Conservation (phyloP, 2,888 invertebrate genomes). For the Zygaena filipendulae region DNA sequence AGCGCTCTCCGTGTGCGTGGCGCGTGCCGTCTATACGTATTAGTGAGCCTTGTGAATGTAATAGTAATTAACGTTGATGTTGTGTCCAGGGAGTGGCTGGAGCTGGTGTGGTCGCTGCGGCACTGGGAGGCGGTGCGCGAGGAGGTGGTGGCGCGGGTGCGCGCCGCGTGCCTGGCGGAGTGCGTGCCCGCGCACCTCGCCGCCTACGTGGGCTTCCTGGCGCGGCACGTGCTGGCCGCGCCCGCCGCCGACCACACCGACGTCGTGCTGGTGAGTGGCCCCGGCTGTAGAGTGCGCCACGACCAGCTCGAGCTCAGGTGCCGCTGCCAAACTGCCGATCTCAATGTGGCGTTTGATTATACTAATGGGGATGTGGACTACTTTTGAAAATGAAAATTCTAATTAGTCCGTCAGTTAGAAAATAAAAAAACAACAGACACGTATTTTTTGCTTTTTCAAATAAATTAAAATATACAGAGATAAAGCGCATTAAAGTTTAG, state of each 20-base stretch:
- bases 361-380: too few relatives aligned
- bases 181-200: slow-evolving; percentile 85
- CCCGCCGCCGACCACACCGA: slow-evolving; percentile 33
- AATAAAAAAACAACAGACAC: too few relatives aligned
- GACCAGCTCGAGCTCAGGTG: slow-evolving; percentile 84
- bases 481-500: neutral
- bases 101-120: slow-evolving; percentile 74
- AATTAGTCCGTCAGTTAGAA: too few relatives aligned
- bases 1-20: too few relatives aligned
- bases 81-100: slow-evolving; percentile 43
- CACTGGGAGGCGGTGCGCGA: slow-evolving; percentile 80
- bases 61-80: too few relatives aligned
- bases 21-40: too few relatives aligned
- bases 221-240: slow-evolving; percentile 70
- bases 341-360: neutral
- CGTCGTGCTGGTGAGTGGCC: slow-evolving; percentile 29
- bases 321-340: slow-evolving; percentile 36
- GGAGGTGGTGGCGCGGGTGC: slow-evolving; percentile 77
- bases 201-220: slow-evolving; percentile 87
- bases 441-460: too few relatives aligned
- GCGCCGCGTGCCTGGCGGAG: slow-evolving; percentile 91
- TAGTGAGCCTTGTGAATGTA: too few relatives aligned
- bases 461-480: too few relatives aligned
- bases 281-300: too few relatives aligned
- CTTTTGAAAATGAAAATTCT: too few relatives aligned